Base-by-base conservation (phyloP, 2,888 invertebrate species). In the Drosophila nigricruria region DNA sequence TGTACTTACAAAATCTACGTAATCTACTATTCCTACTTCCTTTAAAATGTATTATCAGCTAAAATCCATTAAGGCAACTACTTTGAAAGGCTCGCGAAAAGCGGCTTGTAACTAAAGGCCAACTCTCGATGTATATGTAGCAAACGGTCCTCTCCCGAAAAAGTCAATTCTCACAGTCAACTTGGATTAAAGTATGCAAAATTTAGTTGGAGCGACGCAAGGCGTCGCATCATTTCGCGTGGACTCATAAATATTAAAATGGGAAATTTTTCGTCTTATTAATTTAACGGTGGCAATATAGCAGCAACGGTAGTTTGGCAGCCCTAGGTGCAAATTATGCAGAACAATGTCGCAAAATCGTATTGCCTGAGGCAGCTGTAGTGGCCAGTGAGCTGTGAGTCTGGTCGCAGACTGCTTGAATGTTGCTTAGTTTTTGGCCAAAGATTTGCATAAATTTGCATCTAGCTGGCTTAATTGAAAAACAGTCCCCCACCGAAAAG, bases 171-270 rank as follows among this genome's bases (percentile, higher is more conserved):
- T 16, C 47, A 2, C 5, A 10, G 40, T 32, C n/a, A 52, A 54
- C 38, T 66, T 34, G 40, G 38, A 42, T 54, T 68, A 68, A 77
- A 42, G 66, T 63, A 65, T 54, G 64, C 70, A 57, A 59, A 66
- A 66, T 52, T 34, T 60, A 27, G 62, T 54, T 50, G 42, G 52
- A 75, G 52, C 60, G 27, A 18, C 50, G 71, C 38, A 36, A 20
- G 30, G 58, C 47, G 57, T 52, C 50, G 69, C 49, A 25, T 38
- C 62, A 62, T 23, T 65, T 63, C 43, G 63, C 70, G 32, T 65
- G 82, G 79, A 74, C 87, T 89, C 91, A 89, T 91, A 89, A 89
- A 89, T 89, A 89, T 89, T 91, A 89, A 89, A 89, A 89, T 89
- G 89, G 78, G 71, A 79, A 90, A 91, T 89, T 90, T 90, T 68